These are phyloP conservation scores for Danio jaintianensis DNA, from an alignment of 2,797 vertebrate genomes.

Conservation along the genomic window DNA sequence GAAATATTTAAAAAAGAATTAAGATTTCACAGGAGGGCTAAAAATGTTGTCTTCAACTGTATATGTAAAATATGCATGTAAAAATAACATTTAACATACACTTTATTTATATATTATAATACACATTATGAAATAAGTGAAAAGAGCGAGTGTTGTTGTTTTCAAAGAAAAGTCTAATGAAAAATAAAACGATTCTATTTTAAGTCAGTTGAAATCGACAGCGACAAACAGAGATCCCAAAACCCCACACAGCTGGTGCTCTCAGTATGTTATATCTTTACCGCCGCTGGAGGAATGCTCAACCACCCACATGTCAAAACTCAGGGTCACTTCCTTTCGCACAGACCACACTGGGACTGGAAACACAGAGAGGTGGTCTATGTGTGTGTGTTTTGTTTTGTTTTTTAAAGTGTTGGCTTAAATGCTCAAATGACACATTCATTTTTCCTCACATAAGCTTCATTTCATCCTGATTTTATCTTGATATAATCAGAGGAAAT, in stretches of 20 bases:
- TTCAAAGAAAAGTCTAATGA: not conserved
- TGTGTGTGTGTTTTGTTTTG: not conserved
- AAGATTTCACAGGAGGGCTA: no score
- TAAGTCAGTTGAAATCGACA: not conserved
- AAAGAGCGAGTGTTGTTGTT: not conserved
- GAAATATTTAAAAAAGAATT: no score
- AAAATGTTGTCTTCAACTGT: no score
- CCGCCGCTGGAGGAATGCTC: slow-evolving; percentile 29
- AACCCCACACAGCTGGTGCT: slow-evolving; percentile 14
- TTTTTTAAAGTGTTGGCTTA: not conserved
- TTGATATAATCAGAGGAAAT: slow-evolving; percentile 32
- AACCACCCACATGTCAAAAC: slow-evolving; percentile 1
- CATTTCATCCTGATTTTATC: slow-evolving; percentile 3
- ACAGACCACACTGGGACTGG: not conserved
- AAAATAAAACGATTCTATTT: not conserved
- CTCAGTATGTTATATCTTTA: slow-evolving; percentile 8
- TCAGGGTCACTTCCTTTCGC: slow-evolving; percentile 24
- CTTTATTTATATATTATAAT: not conserved
- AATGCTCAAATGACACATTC: not conserved
- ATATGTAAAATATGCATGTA: not conserved
- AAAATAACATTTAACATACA: not conserved
- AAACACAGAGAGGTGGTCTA: not conserved
- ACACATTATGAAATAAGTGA: not conserved
- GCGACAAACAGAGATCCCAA: slow-evolving; percentile 32
- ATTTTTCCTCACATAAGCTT: not conserved